Evolutionary conservation across 2,113 vertebrate genomes (phyloP).

Genomic region (Silurus asotus): DNA sequence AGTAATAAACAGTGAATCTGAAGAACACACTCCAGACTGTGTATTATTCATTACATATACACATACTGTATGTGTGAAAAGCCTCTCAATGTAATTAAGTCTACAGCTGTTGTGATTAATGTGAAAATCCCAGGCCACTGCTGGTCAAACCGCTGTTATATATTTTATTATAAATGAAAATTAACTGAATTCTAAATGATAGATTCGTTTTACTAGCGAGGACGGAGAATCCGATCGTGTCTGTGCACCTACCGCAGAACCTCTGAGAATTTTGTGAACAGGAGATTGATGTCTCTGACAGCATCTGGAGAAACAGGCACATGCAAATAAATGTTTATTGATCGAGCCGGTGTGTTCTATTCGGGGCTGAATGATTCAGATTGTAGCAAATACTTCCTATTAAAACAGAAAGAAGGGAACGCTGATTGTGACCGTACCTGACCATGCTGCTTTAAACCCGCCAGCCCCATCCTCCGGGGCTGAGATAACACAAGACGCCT

Average conservation of each 20-base stretch:
- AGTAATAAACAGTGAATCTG: neutral
- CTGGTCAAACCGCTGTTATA: neutral
- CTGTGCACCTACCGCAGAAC: slow-evolving; percentile 62
- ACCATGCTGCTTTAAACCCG: slow-evolving; percentile 57
- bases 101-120: neutral
- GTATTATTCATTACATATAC: neutral
- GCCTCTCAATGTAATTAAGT: neutral
- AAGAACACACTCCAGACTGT: neutral
- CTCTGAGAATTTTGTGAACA: slow-evolving; percentile 63
- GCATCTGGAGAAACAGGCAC: slow-evolving; percentile 56
- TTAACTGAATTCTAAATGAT: too few species aligned
- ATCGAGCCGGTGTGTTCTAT: neutral
- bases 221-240: neutral
- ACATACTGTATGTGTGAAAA: neutral
- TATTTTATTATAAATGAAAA: too few species aligned
- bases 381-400: neutral
- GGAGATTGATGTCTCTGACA: slow-evolving; percentile 57
- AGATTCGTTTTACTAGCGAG: neutral
- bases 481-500: slow-evolving; percentile 14
- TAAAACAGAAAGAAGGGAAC: neutral
- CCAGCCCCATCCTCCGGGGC: slow-evolving; percentile 32
- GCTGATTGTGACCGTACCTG: slow-evolving; percentile 54
- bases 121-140: neutral
- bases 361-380: neutral
- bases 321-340: neutral